These are phyloP conservation scores for Drepana falcataria DNA, from an alignment of 2,888 invertebrate genomes.

Conservation along the genomic window DNA sequence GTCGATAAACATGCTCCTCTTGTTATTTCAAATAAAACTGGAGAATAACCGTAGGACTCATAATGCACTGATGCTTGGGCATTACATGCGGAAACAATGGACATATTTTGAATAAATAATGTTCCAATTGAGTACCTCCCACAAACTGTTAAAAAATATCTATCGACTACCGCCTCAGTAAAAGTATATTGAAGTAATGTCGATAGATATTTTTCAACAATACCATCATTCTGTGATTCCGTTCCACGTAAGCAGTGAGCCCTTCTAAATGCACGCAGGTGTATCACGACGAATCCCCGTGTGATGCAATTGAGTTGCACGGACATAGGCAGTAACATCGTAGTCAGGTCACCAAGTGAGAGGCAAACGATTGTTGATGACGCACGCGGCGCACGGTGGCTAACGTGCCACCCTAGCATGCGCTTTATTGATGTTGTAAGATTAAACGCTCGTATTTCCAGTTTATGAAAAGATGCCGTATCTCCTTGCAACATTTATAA, in stretches of 20 bases:
- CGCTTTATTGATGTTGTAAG: conserved; percentile 13
- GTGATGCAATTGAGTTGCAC: conserved; percentile 54
- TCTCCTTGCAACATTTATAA: conserved; percentile 12
- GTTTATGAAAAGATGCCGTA: conserved; percentile 6
- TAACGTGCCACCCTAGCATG: conserved; percentile 12
- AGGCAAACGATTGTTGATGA: conserved; percentile 59
- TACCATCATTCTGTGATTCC: conserved; percentile 42
- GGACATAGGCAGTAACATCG: conserved; percentile 47
- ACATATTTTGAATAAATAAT: conserved; percentile 36
- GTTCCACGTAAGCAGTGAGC: conserved; percentile 73
- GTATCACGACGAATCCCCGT: conserved; percentile 47
- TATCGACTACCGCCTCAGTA: conserved; percentile 12
- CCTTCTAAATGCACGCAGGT: conserved; percentile 67
- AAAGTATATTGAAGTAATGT: conserved; percentile 4
- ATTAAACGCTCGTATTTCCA: conserved; percentile 12
- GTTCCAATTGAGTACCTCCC: conserved; percentile 38
- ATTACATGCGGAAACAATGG: conserved; percentile 64
- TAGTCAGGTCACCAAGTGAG: conserved; percentile 68
- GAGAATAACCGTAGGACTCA: conserved; percentile 21
- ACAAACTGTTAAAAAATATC: conserved; percentile 51
- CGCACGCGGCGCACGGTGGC: conserved; percentile 57
- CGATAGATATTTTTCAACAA: conserved; percentile 54
- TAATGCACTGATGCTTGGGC: conserved; percentile 51
- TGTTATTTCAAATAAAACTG: conserved; percentile 18
- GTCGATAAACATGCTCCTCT: conserved; percentile 40